These are phyloP conservation scores for Sebastolobus altivelis DNA, from an alignment of 2,797 vertebrate genomes.

Conservation along the genomic window DNA sequence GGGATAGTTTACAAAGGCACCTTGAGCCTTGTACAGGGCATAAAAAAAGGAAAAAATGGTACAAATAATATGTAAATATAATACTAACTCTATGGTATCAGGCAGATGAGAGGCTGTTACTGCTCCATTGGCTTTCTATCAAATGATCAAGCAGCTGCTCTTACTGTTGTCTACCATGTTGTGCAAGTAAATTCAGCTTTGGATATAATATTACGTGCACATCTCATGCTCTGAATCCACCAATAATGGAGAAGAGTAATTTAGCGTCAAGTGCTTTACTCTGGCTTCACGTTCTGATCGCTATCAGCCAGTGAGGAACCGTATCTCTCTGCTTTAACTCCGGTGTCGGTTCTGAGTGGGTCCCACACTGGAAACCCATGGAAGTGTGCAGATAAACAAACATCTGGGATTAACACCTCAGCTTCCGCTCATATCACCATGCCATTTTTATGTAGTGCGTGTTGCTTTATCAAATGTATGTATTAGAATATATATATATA, in stretches of 20 bases:
- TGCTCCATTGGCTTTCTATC: conserved; percentile 19
- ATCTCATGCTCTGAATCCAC: conserved; percentile 33
- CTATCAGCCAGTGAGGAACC: conserved; percentile 30
- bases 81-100: not conserved
- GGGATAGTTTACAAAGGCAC: conserved; percentile 3
- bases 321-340: conserved; percentile 36
- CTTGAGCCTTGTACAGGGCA: conserved; percentile 11
- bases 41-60: not conserved
- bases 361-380: conserved; percentile 17
- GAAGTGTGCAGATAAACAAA: conserved; percentile 29
- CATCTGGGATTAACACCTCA: conserved; percentile 21
- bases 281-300: conserved; percentile 28
- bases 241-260: conserved; percentile 16
- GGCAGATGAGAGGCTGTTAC: not conserved
- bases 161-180: not conserved
- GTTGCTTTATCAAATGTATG: conserved; percentile 47
- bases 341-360: conserved; percentile 10
- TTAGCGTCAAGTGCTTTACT: conserved; percentile 30
- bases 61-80: conserved; percentile 1
- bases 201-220: conserved; percentile 18
- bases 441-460: conserved; percentile 34
- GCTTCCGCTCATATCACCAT: conserved; percentile 41
- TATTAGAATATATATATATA: conserved; percentile 40
- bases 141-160: conserved; percentile 24
- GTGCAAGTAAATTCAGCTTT: conserved; percentile 34